phyloP scores from a whole-genome alignment of 2,888 invertebrate species.

The Fabriciana adippe region DNA sequence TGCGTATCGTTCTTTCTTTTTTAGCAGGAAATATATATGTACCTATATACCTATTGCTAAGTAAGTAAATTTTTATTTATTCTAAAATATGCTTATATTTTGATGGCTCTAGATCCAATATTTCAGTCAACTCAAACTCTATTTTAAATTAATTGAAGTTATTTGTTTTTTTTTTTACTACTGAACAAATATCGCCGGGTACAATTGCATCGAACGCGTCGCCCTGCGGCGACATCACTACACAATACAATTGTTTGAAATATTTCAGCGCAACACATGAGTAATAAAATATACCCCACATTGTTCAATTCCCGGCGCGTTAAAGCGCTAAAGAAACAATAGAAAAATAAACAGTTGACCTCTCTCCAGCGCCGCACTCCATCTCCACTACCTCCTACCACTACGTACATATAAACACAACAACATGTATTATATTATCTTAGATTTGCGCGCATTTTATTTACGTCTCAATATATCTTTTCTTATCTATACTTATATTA shows the following conservation, averaged over 20 bases:
- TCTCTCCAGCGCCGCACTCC: not conserved
- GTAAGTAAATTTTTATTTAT: too few species aligned
- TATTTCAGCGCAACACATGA: conserved; percentile 7
- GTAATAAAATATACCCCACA: conserved; percentile 13
- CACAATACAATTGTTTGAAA: conserved; percentile 1
- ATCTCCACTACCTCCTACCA: not conserved
- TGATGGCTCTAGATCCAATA: too few species aligned
- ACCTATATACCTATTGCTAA: too few species aligned
- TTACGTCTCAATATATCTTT: too few species aligned
- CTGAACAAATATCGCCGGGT: not conserved
- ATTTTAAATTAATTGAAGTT: not conserved
- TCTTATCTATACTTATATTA: too few species aligned
- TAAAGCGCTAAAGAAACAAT: conserved; percentile 10
- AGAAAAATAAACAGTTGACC: not conserved
- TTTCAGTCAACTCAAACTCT: too few species aligned
- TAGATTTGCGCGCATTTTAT: not conserved
- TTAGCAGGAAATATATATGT: too few species aligned
- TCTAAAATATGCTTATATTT: too few species aligned
- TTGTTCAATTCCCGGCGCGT: conserved; percentile 10
- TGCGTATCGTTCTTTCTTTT: too few species aligned
- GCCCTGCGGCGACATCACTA: too few species aligned
- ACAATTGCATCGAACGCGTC: not conserved
- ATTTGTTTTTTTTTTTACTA: not conserved
- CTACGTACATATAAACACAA: not conserved
- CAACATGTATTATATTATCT: not conserved